phyloP scores from a whole-genome alignment of 2,888 invertebrate genomes.

The Agrotis exclamationis region DNA sequence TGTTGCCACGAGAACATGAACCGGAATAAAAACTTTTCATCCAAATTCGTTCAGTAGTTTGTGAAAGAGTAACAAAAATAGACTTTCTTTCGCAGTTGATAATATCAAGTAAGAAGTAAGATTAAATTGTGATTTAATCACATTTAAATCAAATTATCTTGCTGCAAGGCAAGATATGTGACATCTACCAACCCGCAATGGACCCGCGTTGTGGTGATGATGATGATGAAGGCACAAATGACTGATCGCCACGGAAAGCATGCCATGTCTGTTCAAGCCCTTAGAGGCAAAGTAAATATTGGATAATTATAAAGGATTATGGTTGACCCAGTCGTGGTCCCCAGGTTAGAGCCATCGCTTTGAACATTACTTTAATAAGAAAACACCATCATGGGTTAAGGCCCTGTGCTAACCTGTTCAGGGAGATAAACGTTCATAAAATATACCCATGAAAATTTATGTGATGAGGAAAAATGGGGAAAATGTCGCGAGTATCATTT shows the following conservation, averaged over 20 bases:
- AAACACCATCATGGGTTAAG: constrained; percentile 7
- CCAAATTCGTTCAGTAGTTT: too few relatives aligned
- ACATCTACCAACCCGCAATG: too few relatives aligned
- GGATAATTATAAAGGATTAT: constrained; percentile 10
- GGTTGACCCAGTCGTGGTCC: constrained; percentile 19
- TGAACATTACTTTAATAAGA: constrained; percentile 1
- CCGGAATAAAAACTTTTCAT: too few relatives aligned
- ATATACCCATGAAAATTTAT: neutral
- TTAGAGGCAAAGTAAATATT: constrained; percentile 28
- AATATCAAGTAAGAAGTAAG: too few relatives aligned
- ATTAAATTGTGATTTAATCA: too few relatives aligned
- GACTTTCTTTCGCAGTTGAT: too few relatives aligned
- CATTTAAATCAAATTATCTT: too few relatives aligned
- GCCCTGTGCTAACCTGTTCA: neutral
- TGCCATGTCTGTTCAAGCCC: neutral
- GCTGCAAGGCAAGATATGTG: too few relatives aligned
- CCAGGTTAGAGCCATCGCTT: constrained; percentile 2
- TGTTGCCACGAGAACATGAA: too few relatives aligned
- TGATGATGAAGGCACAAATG: too few relatives aligned
- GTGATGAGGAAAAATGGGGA: neutral
- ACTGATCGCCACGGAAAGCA: neutral
- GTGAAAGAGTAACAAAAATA: too few relatives aligned
- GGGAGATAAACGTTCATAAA: neutral
- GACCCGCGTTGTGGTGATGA: too few relatives aligned
- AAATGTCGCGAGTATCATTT: neutral